A percentile compares a stretch with the other conserved stretches of the same genome.
These are phyloP conservation scores for Gymnoscopelus braueri DNA, from an alignment of 2,797 vertebrate genomes.

Conservation along the genomic window DNA sequence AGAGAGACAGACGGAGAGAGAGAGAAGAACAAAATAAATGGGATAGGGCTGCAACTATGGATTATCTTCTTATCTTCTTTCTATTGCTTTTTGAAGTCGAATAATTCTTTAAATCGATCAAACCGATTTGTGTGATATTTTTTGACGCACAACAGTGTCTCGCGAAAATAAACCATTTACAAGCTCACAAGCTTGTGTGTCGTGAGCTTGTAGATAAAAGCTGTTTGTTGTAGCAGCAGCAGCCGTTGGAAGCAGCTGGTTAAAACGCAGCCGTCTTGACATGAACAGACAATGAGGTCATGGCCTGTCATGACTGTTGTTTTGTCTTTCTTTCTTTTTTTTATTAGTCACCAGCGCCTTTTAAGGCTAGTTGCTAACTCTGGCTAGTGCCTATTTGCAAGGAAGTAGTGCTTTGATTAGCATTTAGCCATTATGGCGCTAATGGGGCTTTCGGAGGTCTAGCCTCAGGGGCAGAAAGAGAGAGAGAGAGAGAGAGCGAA, in stretches of 20 bases:
- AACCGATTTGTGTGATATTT: too few relatives aligned
- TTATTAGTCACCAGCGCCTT: conserved; percentile 32
- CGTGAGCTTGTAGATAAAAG: conserved; percentile 10
- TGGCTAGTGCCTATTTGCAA: not conserved
- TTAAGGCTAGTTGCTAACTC: not conserved
- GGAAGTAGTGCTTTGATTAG: conserved; percentile 16
- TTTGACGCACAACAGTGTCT: too few relatives aligned
- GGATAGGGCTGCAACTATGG: too few relatives aligned
- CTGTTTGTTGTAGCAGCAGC: conserved; percentile 26
- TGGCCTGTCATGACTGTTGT: conserved; percentile 49
- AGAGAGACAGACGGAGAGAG: too few relatives aligned
- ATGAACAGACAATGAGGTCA: conserved; percentile 67
- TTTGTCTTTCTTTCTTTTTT: conserved; percentile 37
- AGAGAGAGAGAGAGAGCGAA: not conserved
- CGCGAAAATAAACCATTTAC: too few relatives aligned
- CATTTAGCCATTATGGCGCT: not conserved
- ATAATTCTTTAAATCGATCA: too few relatives aligned
- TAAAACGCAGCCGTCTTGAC: conserved; percentile 52
- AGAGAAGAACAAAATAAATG: not conserved
- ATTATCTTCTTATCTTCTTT: too few relatives aligned
- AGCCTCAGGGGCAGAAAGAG: not conserved
- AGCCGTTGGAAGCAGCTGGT: conserved; percentile 31
- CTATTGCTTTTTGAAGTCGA: too few relatives aligned
- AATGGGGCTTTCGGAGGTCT: not conserved
- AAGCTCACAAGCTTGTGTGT: too few relatives aligned